Evolutionary conservation across 2,113 vertebrate species (phyloP), one percentile per base, ranked within the genome.

Genomic region (Promerops cafer): DNA sequence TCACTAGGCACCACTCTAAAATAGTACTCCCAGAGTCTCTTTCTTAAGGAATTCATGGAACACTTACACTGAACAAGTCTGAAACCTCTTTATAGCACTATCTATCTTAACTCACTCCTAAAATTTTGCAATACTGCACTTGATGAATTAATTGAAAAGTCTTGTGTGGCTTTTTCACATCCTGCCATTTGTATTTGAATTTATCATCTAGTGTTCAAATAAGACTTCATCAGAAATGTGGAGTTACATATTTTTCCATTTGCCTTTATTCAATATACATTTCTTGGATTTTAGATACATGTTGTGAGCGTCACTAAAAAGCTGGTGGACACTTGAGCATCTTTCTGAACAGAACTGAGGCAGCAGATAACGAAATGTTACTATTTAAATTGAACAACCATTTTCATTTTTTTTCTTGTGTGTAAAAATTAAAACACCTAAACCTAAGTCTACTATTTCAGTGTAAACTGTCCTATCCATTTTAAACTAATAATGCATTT

Each of bases 401-500:
- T 87, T 94, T 94, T 60, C 33, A 20, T 79, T 72, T 82, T 91
- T 93, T 82, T 56, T 84, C 56, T 22, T 40, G 1, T 89, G 35
- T 65, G 87, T 94, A 96, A 96, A 54, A 93, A 80, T 95, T 95
- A 78, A 96, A 93, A 95, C 89, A 12, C 9, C 15, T 87, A 96
- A 97, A 94, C 57, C 81, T 53, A 90, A 92, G 70, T 89, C 63
- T 96, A 66, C 69, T 86, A 80, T 96, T 96, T 97, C 81, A 93
- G 68, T 92, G 88, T 94, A 97, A 98, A 97, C 89, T 95, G 71
- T 27, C n/a, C 80, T 90, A 93, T 96, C 90, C 71, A 66, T 65
- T 97, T 95, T 96, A 96, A 97, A 96, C 70, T 97, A 97, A 97
- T 97, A 97, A 97, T 97, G 95, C 95, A 97, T 95, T 97, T 96